These are phyloP conservation scores for Megalops cyprinoides DNA, from an alignment of 2,797 vertebrate species.

Conservation along the genomic window DNA sequence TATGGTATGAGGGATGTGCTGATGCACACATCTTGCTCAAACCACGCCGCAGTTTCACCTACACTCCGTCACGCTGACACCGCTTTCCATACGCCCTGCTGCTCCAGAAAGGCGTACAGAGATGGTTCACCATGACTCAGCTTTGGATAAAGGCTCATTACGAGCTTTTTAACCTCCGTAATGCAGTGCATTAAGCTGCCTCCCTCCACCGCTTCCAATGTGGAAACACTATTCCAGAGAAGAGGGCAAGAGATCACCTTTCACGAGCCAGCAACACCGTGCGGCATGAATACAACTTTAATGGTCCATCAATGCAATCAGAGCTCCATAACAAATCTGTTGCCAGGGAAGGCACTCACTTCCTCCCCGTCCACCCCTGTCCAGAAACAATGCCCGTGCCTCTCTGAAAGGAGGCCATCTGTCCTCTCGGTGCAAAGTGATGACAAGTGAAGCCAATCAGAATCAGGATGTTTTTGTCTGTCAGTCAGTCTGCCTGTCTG, in stretches of 20 bases:
- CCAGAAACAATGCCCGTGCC: not conserved
- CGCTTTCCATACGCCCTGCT: not conserved
- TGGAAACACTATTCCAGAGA: constrained; percentile 42
- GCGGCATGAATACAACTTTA: constrained; percentile 53
- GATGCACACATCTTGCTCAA: too few relatives aligned
- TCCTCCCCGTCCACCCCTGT: not conserved
- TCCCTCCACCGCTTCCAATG: constrained; percentile 7
- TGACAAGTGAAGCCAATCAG: not conserved
- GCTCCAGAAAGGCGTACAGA: not conserved
- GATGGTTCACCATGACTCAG: not conserved
- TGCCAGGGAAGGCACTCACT: not conserved
- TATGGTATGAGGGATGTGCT: too few relatives aligned
- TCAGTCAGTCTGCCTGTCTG: not conserved
- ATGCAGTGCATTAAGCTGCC: constrained; percentile 4
- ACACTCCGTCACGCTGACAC: not conserved
- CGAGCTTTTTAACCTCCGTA: not conserved
- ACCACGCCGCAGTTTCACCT: not conserved
- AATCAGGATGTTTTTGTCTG: not conserved
- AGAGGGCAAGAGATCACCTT: constrained; percentile 49
- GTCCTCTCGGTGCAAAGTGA: too few relatives aligned
- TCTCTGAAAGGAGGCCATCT: not conserved
- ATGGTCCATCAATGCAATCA: constrained; percentile 52
- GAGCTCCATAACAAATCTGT: constrained; percentile 31
- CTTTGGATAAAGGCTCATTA: constrained; percentile 13
- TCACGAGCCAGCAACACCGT: constrained; percentile 38